These are phyloP conservation scores for Drepana arcuata DNA, from an alignment of 1,140 invertebrate genomes.

Conservation along the genomic window DNA sequence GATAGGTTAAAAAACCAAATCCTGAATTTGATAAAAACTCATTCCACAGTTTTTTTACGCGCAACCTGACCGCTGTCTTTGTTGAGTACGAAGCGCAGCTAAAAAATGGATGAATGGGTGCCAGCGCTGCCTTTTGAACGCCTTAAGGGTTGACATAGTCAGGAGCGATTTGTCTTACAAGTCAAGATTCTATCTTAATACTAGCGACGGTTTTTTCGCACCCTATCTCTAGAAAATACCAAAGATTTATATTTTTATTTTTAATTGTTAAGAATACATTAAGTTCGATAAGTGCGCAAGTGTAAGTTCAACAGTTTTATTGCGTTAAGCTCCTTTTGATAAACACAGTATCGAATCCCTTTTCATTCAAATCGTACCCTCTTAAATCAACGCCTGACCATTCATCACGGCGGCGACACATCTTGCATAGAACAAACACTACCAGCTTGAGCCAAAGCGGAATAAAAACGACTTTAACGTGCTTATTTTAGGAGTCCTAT, in stretches of 20 bases:
- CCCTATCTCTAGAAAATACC: not conserved
- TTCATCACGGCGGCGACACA: constrained; percentile 49
- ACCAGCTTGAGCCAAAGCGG: too few species aligned
- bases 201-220: constrained; percentile 16
- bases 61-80: constrained; percentile 57
- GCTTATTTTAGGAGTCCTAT: too few species aligned
- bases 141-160: constrained; percentile 54
- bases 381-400: constrained; percentile 45
- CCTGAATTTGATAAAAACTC: constrained; percentile 34
- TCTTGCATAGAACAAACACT: constrained; percentile 23
- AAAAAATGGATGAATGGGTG: constrained; percentile 54
- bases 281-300: not conserved
- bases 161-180: constrained; percentile 58
- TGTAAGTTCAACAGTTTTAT: constrained; percentile 44
- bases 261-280: constrained; percentile 1
- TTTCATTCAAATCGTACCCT: constrained; percentile 41
- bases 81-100: constrained; percentile 42
- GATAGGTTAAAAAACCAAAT: constrained; percentile 25
- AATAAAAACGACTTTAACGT: too few species aligned
- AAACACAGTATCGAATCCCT: constrained; percentile 30
- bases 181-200: constrained; percentile 50
- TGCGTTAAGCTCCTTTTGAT: constrained; percentile 23
- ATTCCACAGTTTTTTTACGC: constrained; percentile 36
- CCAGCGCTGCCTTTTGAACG: constrained; percentile 35
- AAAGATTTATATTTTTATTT: constrained; percentile 12